Evolutionary conservation across 2,797 vertebrate species (phyloP).

Genomic region (Spea hammondii): DNA sequence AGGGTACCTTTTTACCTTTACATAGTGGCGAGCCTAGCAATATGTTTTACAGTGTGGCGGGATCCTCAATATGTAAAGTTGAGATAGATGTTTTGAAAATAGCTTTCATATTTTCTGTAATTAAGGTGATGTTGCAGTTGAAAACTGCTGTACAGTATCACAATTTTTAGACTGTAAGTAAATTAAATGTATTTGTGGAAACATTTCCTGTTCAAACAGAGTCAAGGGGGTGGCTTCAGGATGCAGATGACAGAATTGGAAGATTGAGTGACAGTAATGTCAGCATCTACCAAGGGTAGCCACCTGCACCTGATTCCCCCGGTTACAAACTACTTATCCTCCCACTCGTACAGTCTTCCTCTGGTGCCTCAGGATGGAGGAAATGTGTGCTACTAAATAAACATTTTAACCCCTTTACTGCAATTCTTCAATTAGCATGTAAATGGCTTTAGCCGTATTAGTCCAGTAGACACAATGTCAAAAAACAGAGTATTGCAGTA

Average conservation of each 20-base stretch:
- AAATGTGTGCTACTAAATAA: constrained; percentile 1
- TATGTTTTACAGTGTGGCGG: too few species aligned
- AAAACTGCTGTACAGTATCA: too few species aligned
- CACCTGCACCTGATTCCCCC: constrained; percentile 33
- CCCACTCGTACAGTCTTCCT: constrained; percentile 29
- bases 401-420: constrained; percentile 19
- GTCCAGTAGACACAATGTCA: too few species aligned
- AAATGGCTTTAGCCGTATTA: too few species aligned
- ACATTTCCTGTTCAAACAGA: background rate
- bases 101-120: too few species aligned
- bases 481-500: too few species aligned
- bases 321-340: constrained; percentile 31
- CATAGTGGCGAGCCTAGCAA: too few species aligned
- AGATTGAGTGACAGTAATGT: constrained; percentile 25
- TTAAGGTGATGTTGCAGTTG: too few species aligned
- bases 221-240: background rate
- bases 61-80: too few species aligned
- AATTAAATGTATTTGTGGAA: background rate
- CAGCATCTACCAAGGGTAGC: constrained; percentile 8
- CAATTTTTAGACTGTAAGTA: too few species aligned
- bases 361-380: constrained; percentile 1
- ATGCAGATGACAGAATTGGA: background rate
- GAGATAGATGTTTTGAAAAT: too few species aligned
- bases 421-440: background rate
- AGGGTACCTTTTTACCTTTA: too few species aligned